Percentiles rank a stretch among this genome's conserved stretches.
phyloP scores from a whole-genome alignment of 1,140 invertebrate species.

The Galendromus occidentalis region DNA sequence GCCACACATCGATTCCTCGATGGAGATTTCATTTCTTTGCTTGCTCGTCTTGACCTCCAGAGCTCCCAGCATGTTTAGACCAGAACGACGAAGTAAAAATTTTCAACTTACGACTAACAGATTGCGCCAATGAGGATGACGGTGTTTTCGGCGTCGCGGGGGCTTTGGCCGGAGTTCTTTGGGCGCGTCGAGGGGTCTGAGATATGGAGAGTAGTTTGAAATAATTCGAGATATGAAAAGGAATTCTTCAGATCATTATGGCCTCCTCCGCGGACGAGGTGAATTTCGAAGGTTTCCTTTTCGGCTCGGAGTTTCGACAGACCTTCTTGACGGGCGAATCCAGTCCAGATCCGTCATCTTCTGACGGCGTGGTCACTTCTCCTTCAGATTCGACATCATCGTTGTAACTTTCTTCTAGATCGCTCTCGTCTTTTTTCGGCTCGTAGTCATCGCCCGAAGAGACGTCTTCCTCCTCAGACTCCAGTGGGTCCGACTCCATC shows the following conservation, averaged over 20 bases:
- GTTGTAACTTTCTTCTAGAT: not conserved
- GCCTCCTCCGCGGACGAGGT: not conserved
- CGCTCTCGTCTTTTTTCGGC: not conserved
- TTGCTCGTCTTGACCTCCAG: too few relatives aligned
- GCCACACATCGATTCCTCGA: too few relatives aligned
- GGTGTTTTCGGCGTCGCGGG: too few relatives aligned
- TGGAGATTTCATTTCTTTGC: too few relatives aligned
- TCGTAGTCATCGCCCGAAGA: not conserved
- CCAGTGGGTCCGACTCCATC: not conserved
- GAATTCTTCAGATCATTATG: not conserved
- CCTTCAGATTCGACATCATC: not conserved
- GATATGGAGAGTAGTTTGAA: not conserved
- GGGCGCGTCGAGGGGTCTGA: too few relatives aligned
- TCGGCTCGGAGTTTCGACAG: too few relatives aligned
- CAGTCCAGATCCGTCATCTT: not conserved
- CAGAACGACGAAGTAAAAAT: too few relatives aligned
- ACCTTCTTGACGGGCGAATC: conserved; percentile 6
- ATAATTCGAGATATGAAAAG: not conserved
- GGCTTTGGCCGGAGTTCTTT: too few relatives aligned
- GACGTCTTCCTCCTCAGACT: not conserved
- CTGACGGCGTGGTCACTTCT: not conserved
- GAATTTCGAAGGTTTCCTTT: not conserved
- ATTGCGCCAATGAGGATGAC: too few relatives aligned
- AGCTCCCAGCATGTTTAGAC: too few relatives aligned
- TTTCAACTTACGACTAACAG: too few relatives aligned